Evolutionary conservation across 2,797 vertebrate genomes (phyloP), one percentile per base, ranked within the genome.

Genomic region (Galagoides demidoff): DNA sequence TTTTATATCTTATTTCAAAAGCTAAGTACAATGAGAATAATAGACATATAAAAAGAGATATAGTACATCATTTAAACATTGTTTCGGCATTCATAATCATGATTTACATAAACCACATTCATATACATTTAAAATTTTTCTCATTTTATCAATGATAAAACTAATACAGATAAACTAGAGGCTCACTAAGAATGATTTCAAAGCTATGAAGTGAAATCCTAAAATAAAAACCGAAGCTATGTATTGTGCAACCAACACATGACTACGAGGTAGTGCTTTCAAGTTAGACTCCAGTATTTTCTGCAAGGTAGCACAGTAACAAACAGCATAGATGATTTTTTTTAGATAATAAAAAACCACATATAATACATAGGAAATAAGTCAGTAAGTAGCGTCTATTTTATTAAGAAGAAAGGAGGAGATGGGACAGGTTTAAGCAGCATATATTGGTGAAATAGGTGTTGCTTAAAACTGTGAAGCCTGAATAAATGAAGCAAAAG

Each of bases 1-100:
- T 89, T 92, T 89, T 29, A 84, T 78, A 63, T 68, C 25, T 95
- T 63, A 34, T 43, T 90, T 8, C 11, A 68, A 83, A 89, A 92
- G 1, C 12, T 85, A 64, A 78, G 77, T 73, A 34, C 17, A 91
- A 16, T 77, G 6, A 89, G 14, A 37, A 52, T 43, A 22, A 77
- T 17, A 85, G 39, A 25, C 39, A 71, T 73, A 27, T 43, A 85
- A 76, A 85, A 64, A 66, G 31, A 66, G 7, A 78, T 3, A 73
- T 66, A 55, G 12, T 64, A 64, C 34, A 34, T 27, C 9, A 84
- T 57, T 73, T 57, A 85, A 78, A 37, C 31, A n/a, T 83, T 63
- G 61, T 19, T 90, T 83, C 57, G 70, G 43, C 22, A 61, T 22
- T 12, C 22, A 71, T n/a, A 74, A n/a, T 14, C 19, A 45, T 0